phyloP scores from a whole-genome alignment of 2,888 invertebrate species.

The Chrysomela aeneicollis region DNA sequence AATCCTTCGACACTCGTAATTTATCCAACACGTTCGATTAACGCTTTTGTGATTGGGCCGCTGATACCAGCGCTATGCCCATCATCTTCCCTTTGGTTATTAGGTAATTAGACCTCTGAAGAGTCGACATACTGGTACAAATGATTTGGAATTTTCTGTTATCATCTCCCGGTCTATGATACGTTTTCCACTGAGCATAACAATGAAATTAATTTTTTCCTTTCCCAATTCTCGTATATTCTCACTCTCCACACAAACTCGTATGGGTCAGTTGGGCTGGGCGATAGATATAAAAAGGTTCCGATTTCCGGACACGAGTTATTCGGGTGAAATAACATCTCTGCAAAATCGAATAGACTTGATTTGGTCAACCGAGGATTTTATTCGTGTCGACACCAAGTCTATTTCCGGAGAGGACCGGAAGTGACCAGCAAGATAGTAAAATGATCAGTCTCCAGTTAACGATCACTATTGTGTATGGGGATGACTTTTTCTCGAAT shows the following conservation, averaged over 20 bases:
- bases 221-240: not conserved
- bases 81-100: no score
- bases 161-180: no score
- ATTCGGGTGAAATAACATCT: conserved; percentile 26
- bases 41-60: no score
- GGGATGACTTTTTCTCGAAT: conserved; percentile 18
- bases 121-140: no score
- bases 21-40: no score
- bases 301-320: conserved; percentile 23
- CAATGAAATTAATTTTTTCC: not conserved
- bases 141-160: no score
- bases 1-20: no score
- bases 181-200: no score
- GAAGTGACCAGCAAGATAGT: conserved; percentile 53
- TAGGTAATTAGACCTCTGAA: no score
- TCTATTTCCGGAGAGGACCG: conserved; percentile 49
- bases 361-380: conserved; percentile 31
- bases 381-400: conserved; percentile 39
- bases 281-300: conserved; percentile 17
- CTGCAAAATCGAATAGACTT: conserved; percentile 31
- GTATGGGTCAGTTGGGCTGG: conserved; percentile 4
- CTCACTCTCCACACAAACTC: conserved; percentile 1
- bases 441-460: conserved; percentile 52
- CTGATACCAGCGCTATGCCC: no score
- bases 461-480: conserved; percentile 52